These are phyloP conservation scores for Orthosia cruda DNA, from an alignment of 2,888 invertebrate genomes.

Conservation along the genomic window DNA sequence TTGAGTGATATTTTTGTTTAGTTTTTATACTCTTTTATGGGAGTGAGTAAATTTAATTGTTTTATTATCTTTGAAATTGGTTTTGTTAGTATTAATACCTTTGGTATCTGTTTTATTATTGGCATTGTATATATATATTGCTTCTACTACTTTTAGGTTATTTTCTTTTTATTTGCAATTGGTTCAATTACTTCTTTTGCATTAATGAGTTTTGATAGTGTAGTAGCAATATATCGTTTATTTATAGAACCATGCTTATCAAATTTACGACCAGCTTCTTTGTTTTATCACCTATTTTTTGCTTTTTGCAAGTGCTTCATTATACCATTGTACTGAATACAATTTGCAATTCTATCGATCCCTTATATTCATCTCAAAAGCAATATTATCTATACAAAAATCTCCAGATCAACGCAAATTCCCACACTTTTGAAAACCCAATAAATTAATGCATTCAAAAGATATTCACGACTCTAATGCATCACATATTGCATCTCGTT, in stretches of 20 bases:
- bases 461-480: slow-evolving; percentile 67
- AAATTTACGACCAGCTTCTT: not conserved
- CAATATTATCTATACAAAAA: slow-evolving; percentile 32
- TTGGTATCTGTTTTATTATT: not conserved
- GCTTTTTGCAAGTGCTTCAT: not conserved
- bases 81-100: not conserved
- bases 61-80: not conserved
- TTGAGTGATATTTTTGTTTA: slow-evolving; percentile 1
- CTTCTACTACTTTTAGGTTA: not conserved
- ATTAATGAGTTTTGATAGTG: not conserved
- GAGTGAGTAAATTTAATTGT: not conserved
- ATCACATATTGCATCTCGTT: slow-evolving; percentile 65
- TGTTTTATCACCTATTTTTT: not conserved
- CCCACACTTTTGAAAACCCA: slow-evolving; percentile 60
- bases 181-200: too few species aligned
- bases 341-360: not conserved
- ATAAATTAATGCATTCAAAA: slow-evolving; percentile 67
- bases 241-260: not conserved
- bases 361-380: slow-evolving; percentile 11
- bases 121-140: not conserved
- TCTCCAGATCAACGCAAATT: slow-evolving; percentile 31
- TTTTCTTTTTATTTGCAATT: not conserved
- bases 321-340: not conserved
- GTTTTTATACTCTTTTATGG: not conserved
- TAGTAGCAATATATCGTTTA: not conserved